These are phyloP conservation scores for Ferrisia virgata DNA, from an alignment of 2,888 invertebrate genomes.

Conservation along the genomic window DNA sequence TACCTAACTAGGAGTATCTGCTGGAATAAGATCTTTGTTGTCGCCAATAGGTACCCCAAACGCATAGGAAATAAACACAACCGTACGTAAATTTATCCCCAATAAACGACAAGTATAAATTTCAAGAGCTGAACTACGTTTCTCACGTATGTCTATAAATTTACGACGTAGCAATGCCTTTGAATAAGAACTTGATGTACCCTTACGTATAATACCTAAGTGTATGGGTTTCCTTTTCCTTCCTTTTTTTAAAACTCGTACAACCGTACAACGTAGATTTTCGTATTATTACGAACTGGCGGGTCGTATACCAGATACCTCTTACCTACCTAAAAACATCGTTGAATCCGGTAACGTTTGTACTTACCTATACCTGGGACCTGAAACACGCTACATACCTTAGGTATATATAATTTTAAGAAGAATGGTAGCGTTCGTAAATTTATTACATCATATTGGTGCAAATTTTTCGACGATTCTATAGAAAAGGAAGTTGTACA, in stretches of 20 bases:
- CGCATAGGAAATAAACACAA: background rate
- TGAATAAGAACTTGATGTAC: background rate
- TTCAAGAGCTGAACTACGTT: background rate
- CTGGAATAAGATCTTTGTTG: background rate
- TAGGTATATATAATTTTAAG: background rate
- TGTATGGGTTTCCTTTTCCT: background rate
- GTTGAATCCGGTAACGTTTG: background rate
- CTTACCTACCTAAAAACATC: too few species aligned
- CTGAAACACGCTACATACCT: too few species aligned
- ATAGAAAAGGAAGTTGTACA: too few species aligned
- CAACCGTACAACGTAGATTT: too few species aligned
- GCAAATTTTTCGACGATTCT: too few species aligned
- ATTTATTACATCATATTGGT: background rate
- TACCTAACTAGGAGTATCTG: too few species aligned
- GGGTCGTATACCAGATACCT: too few species aligned
- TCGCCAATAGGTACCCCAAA: background rate
- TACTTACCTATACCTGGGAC: too few species aligned
- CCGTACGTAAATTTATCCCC: background rate
- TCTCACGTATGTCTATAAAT: slow-evolving; percentile 1
- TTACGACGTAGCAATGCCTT: background rate
- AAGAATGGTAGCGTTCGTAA: background rate
- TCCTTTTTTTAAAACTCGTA: background rate
- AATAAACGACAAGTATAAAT: slow-evolving; percentile 7
- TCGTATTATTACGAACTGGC: too few species aligned
- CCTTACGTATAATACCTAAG: too few species aligned